A percentile compares a stretch with the other conserved stretches of the same genome.
Evolutionary conservation across 1,140 invertebrate genomes (phyloP).

Genomic region (Lasioglossum baleicum): DNA sequence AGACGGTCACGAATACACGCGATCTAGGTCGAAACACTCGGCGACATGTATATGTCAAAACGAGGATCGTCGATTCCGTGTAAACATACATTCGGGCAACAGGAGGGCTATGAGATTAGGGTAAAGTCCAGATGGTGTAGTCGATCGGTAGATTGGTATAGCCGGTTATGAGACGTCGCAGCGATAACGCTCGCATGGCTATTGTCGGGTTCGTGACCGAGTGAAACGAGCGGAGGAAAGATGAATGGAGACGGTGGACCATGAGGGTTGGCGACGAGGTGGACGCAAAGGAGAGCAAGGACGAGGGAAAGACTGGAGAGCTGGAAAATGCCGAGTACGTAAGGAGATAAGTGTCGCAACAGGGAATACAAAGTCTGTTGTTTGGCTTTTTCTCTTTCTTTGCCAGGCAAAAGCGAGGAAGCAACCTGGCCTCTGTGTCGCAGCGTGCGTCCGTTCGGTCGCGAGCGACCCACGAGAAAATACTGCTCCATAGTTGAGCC

Average conservation of each 20-base stretch:
- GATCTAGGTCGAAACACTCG: too few species aligned
- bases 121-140: too few species aligned
- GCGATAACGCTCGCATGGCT: too few species aligned
- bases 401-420: background rate
- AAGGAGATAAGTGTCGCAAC: conserved; percentile 67
- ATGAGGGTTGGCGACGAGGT: too few species aligned
- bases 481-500: conserved; percentile 57
- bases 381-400: conserved; percentile 26
- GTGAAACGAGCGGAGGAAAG: background rate
- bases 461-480: conserved; percentile 46
- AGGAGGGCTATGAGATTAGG: too few species aligned
- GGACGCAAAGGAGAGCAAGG: background rate
- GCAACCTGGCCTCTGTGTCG: conserved; percentile 10
- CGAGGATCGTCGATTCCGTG: too few species aligned
- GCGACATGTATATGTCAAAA: too few species aligned
- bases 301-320: background rate
- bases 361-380: conserved; percentile 63
- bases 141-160: too few species aligned
- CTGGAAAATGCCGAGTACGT: conserved; percentile 55
- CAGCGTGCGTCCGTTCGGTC: conserved; percentile 35
- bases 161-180: too few species aligned
- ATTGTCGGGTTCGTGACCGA: too few species aligned
- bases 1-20: too few species aligned
- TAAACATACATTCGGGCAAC: too few species aligned
- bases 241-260: background rate